Evolutionary conservation across 37 sponge, comb jelly and placozoan species (phyloP).

Genomic region (Chondrosia reniformis): DNA sequence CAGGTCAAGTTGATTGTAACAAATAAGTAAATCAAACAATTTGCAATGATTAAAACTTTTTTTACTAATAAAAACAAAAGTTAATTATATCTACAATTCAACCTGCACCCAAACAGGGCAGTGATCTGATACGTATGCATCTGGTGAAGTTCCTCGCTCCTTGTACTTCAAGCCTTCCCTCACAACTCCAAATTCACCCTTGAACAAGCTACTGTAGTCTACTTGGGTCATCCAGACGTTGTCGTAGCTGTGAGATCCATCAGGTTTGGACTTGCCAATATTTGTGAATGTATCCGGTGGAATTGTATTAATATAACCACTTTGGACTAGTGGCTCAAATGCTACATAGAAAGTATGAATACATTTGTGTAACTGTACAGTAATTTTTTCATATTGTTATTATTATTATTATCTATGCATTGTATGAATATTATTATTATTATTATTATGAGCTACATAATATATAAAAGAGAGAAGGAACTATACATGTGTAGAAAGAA

Average conservation of each 20-base stretch:
- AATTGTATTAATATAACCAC: constrained; percentile 13
- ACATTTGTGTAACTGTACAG: no score
- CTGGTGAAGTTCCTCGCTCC: not conserved
- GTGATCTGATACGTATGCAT: constrained; percentile 29
- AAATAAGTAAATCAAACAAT: not conserved
- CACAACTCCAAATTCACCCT: constrained; percentile 16
- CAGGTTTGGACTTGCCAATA: constrained; percentile 21
- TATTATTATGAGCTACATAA: not conserved
- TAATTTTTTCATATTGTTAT: not conserved
- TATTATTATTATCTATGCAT: not conserved
- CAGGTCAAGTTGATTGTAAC: no score
- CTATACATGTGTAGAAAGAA: no score
- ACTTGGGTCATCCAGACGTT: constrained; percentile 25
- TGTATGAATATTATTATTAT: not conserved
- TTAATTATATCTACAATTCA: not conserved
- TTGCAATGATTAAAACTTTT: not conserved
- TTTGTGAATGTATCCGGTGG: constrained; percentile 19
- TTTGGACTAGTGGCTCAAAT: not conserved
- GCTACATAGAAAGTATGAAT: not conserved
- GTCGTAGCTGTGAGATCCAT: constrained; percentile 29
- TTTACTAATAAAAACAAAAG: not conserved
- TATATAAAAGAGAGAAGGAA: no score
- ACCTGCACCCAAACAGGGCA: constrained; percentile 44
- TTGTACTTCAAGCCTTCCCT: not conserved
- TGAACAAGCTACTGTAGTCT: not conserved